phyloP scores from a whole-genome alignment of 1,140 invertebrate species.

The Drosophila repleta region DNA sequence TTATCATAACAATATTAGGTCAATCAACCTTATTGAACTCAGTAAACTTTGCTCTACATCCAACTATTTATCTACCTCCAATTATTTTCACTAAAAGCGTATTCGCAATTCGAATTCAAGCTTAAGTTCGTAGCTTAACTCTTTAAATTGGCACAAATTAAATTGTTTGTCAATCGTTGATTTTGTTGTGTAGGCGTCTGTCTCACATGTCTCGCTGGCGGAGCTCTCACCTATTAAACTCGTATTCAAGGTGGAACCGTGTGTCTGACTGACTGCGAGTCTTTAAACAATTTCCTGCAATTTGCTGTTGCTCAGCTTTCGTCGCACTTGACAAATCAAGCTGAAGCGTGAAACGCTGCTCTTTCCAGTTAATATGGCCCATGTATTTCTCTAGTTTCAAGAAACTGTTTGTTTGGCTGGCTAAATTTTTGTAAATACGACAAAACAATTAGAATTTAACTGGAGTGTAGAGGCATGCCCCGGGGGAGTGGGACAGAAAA shows the following conservation, averaged over 20 bases:
- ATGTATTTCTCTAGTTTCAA: constrained; percentile 11
- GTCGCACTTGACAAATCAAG: constrained; percentile 48
- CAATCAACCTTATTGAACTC: neutral
- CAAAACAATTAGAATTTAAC: constrained; percentile 69
- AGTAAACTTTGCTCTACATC: neutral
- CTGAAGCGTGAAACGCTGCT: constrained; percentile 36
- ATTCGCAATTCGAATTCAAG: neutral
- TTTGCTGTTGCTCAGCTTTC: constrained; percentile 44
- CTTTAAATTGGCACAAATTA: constrained; percentile 65
- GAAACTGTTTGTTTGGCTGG: constrained; percentile 17
- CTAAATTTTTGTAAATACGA: constrained; percentile 37
- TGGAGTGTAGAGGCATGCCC: constrained; percentile 7
- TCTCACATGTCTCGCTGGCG: neutral
- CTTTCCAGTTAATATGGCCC: constrained; percentile 1
- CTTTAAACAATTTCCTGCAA: constrained; percentile 70
- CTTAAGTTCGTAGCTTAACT: neutral
- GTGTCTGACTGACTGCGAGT: constrained; percentile 5
- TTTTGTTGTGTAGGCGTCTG: constrained; percentile 28
- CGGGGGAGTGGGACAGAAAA: neutral
- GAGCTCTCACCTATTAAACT: constrained; percentile 50
- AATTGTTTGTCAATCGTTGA: constrained; percentile 60
- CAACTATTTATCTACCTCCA: neutral
- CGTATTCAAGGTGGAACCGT: constrained; percentile 74
- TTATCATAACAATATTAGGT: too few relatives aligned
- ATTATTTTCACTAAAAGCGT: neutral